These are phyloP conservation scores for Dusona sp. DNA, from an alignment of 2,888 invertebrate genomes.

Conservation along the genomic window DNA sequence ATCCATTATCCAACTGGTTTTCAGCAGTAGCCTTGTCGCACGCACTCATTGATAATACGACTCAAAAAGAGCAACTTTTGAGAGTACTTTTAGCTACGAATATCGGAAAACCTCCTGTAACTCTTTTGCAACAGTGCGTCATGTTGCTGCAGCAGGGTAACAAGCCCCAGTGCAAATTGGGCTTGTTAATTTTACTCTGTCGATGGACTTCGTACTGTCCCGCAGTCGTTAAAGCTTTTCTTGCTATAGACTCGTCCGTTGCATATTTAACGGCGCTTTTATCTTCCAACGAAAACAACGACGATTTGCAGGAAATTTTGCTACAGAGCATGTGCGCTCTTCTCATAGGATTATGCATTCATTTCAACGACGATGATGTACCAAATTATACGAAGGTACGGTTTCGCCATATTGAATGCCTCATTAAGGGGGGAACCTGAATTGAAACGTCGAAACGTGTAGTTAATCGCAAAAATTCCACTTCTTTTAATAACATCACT, in stretches of 20 bases:
- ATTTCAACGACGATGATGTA: conserved; percentile 94
- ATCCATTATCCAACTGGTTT: conserved; percentile 97
- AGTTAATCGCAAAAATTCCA: too few species aligned
- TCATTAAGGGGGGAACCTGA: not conserved
- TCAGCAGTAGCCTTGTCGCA: conserved; percentile 96
- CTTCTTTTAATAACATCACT: too few species aligned
- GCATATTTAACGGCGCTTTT: conserved; percentile 91
- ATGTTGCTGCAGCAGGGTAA: conserved; percentile 93
- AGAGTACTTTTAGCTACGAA: conserved; percentile 95
- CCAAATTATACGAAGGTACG: conserved; percentile 89
- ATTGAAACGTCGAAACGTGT: too few species aligned
- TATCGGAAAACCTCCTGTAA: conserved; percentile 93
- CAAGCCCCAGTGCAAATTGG: conserved; percentile 93
- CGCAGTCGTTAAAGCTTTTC: conserved; percentile 92
- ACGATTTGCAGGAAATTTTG: conserved; percentile 95
- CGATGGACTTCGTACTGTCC: conserved; percentile 95
- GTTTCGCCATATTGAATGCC: not conserved
- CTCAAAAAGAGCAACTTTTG: conserved; percentile 95
- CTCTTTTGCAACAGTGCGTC: conserved; percentile 95
- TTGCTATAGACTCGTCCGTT: conserved; percentile 92
- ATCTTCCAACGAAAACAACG: conserved; percentile 90
- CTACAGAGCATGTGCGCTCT: conserved; percentile 96
- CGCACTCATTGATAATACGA: conserved; percentile 93
- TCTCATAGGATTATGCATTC: conserved; percentile 95
- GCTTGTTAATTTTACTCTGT: conserved; percentile 95